phyloP scores from a whole-genome alignment of 2,113 vertebrate genomes.

The Sylvicapra grimmia region DNA sequence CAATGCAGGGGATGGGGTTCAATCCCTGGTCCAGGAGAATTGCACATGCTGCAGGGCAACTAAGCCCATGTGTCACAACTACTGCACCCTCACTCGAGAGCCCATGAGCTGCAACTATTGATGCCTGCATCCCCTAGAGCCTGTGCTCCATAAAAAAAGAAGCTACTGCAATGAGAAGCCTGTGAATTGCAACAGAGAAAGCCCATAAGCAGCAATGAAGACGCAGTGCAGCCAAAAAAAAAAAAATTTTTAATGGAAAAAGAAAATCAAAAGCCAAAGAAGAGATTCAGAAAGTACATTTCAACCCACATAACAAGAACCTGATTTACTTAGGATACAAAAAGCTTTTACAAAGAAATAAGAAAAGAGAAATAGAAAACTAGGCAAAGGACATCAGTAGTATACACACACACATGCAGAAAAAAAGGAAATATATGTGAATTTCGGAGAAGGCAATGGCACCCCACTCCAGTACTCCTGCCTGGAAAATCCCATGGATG shows the following conservation, averaged over 20 bases:
- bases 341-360: neutral
- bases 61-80: neutral
- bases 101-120: neutral
- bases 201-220: neutral
- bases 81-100: neutral
- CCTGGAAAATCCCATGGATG: too few relatives aligned
- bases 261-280: neutral
- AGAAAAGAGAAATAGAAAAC: neutral
- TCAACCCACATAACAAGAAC: neutral
- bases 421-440: neutral
- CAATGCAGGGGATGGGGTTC: neutral
- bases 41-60: neutral
- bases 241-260: neutral
- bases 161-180: neutral
- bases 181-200: neutral
- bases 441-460: neutral
- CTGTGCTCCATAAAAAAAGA: neutral
- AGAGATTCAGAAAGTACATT: constrained; percentile 16
- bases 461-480: too few relatives aligned
- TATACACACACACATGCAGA: neutral
- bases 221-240: neutral
- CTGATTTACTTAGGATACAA: neutral
- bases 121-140: neutral
- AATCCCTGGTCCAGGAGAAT: neutral
- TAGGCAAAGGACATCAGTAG: neutral